These are phyloP conservation scores for Athrips mouffetella DNA, from an alignment of 2,888 invertebrate genomes.

Conservation along the genomic window DNA sequence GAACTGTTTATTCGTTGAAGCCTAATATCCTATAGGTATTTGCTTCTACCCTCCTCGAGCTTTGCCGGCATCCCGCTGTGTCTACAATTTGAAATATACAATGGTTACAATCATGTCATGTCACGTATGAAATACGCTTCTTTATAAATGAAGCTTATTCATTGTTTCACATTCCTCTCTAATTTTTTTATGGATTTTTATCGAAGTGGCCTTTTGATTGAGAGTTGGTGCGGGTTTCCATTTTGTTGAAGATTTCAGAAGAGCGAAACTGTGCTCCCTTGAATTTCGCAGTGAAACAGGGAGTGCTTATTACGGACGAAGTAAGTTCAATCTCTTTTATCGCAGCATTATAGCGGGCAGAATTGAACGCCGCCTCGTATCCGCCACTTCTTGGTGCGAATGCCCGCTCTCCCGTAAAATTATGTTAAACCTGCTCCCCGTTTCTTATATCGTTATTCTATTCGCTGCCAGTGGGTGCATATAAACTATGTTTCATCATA, in stretches of 20 bases:
- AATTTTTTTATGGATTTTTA: neutral
- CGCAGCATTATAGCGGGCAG: constrained; percentile 61
- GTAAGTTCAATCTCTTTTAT: constrained; percentile 74
- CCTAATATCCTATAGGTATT: constrained; percentile 53
- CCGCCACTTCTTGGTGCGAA: constrained; percentile 52
- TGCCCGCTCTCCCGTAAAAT: constrained; percentile 66
- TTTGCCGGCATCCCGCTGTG: no score
- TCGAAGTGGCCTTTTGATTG: constrained; percentile 1
- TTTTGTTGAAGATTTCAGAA: constrained; percentile 30
- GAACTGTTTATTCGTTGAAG: constrained; percentile 45
- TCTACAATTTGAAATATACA: neutral
- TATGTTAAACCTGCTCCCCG: constrained; percentile 63
- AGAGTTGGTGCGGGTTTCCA: constrained; percentile 10
- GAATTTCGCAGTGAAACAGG: constrained; percentile 44
- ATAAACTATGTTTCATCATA: neutral
- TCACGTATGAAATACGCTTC: neutral
- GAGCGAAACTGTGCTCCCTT: constrained; percentile 44
- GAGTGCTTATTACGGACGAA: constrained; percentile 64
- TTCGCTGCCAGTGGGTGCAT: constrained; percentile 4
- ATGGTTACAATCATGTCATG: neutral
- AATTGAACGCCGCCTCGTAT: constrained; percentile 60
- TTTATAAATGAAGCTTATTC: constrained; percentile 1
- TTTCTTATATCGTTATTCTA: constrained; percentile 45
- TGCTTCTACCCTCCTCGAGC: constrained; percentile 25
- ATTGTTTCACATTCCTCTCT: neutral